These are phyloP conservation scores for Drosophila lacertosa DNA, from an alignment of 1,140 invertebrate genomes.

Conservation along the genomic window DNA sequence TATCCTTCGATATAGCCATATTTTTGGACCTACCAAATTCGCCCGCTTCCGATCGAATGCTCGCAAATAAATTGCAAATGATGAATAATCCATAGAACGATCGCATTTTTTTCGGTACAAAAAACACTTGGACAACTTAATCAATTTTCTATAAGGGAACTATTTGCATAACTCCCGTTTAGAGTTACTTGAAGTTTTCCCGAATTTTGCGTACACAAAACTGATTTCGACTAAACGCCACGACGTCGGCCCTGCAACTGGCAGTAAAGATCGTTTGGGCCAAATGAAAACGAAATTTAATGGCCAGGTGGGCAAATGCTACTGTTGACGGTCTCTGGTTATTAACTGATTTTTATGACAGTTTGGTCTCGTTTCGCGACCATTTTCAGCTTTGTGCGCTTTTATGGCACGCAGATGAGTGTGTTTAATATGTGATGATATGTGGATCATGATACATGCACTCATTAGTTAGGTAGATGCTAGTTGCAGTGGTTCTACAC, in stretches of 20 bases:
- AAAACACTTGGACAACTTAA: constrained; percentile 9
- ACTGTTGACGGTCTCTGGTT: constrained; percentile 2
- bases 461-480: constrained; percentile 29
- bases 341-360: constrained; percentile 74
- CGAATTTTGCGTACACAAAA: constrained; percentile 56
- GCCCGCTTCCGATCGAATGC: constrained; percentile 50
- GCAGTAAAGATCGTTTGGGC: constrained; percentile 46
- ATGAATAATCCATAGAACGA: constrained; percentile 20
- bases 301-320: constrained; percentile 22
- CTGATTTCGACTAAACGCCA: constrained; percentile 62
- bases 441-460: constrained; percentile 32
- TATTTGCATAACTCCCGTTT: constrained; percentile 10
- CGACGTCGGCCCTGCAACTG: constrained; percentile 33
- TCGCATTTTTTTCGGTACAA: constrained; percentile 49
- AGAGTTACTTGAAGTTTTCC: constrained; percentile 14
- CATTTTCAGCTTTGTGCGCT: constrained; percentile 53
- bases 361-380: constrained; percentile 75
- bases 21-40: constrained; percentile 59
- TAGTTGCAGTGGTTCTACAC: constrained; percentile 24
- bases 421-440: constrained; percentile 16
- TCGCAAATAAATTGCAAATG: constrained; percentile 39
- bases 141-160: neutral
- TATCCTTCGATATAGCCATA: too few relatives aligned
- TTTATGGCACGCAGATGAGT: constrained; percentile 36
- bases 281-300: constrained; percentile 71